These are phyloP conservation scores for Oncorhynchus nerka DNA, from an alignment of 2,113 vertebrate species.

Conservation along the genomic window DNA sequence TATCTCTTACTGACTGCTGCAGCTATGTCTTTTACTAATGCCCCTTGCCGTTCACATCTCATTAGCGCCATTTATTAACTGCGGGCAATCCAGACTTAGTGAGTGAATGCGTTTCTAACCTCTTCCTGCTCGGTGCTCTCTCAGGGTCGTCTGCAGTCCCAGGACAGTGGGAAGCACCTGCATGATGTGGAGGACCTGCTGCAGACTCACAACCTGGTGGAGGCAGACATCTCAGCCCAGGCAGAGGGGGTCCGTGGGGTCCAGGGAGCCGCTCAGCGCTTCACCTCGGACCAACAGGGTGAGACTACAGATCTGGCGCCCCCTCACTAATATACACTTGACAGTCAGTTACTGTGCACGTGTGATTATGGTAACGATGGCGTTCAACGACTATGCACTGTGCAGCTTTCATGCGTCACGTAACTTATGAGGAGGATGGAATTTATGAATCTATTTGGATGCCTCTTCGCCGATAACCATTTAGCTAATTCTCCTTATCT, in stretches of 20 bases:
- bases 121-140: not conserved
- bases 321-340: not conserved
- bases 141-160: constrained; percentile 86
- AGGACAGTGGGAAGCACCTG: constrained; percentile 90
- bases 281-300: constrained; percentile 81
- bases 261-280: constrained; percentile 78
- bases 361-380: not conserved
- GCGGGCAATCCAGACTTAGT: not conserved
- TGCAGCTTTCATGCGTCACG: too few species aligned
- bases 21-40: not conserved
- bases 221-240: constrained; percentile 88
- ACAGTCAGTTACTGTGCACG: not conserved
- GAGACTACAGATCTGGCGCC: constrained; percentile 21
- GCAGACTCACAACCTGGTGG: constrained; percentile 90
- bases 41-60: not conserved
- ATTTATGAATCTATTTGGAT: not conserved
- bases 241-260: constrained; percentile 85
- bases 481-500: not conserved
- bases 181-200: constrained; percentile 89
- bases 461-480: not conserved
- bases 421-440: not conserved
- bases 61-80: not conserved
- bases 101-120: too few species aligned
- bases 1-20: not conserved
- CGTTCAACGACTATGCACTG: too few species aligned